Evolutionary conservation across 2,113 vertebrate species (phyloP).

Genomic region (Himantopus leucocephalus): DNA sequence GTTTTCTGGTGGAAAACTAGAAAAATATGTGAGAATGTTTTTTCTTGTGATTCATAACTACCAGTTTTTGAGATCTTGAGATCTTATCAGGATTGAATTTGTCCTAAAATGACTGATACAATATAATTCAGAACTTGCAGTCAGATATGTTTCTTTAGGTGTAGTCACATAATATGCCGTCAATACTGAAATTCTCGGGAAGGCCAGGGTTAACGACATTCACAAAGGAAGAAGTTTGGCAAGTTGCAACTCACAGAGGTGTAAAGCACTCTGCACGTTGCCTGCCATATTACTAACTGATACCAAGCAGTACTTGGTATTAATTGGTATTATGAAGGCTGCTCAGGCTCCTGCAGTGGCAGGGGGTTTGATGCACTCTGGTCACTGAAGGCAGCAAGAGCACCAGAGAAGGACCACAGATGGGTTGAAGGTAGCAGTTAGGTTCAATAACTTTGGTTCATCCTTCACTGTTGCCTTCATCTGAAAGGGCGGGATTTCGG

Average conservation of each 20-base stretch:
- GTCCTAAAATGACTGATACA: background rate
- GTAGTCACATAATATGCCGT: background rate
- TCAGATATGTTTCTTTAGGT: background rate
- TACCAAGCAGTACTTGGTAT: background rate
- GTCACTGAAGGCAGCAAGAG: background rate
- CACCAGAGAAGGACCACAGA: background rate
- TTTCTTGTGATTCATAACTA: background rate
- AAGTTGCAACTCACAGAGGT: background rate
- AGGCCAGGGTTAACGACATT: background rate
- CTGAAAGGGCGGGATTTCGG: background rate
- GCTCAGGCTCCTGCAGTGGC: accelerated
- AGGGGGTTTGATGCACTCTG: accelerated
- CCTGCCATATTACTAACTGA: background rate
- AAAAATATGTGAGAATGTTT: background rate
- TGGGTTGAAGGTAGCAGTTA: background rate
- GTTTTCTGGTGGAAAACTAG: background rate
- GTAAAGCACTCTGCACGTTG: too few species aligned
- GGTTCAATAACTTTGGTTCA: background rate
- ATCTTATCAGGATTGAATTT: background rate
- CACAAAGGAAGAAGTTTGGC: background rate
- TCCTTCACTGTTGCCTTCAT: background rate
- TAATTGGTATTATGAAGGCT: background rate
- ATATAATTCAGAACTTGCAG: background rate
- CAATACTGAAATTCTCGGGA: background rate
- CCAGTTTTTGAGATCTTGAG: background rate